phyloP scores from a whole-genome alignment of 2,888 invertebrate genomes.

The Chrysolina oricalcia region DNA sequence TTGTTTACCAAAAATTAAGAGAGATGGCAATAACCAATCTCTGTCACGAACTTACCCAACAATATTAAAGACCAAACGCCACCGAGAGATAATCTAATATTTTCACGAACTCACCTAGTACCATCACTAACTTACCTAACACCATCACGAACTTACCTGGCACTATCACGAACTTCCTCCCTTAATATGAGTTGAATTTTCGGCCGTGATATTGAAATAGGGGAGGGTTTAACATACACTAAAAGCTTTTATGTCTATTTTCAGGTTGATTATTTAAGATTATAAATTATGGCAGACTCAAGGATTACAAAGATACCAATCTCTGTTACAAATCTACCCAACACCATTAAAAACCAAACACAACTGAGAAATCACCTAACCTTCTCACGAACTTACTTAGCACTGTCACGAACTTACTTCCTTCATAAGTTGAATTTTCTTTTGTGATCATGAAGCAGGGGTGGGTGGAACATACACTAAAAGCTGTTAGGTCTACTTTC shows the following conservation, averaged over 20 bases:
- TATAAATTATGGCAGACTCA: slow-evolving; percentile 75
- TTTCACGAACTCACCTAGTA: background rate
- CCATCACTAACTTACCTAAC: background rate
- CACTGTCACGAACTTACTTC: background rate
- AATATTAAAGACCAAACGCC: background rate
- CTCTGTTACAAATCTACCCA: too few species aligned
- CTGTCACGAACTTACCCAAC: background rate
- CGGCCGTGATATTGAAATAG: too few species aligned
- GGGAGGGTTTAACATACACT: too few species aligned
- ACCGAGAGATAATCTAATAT: background rate
- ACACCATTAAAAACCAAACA: too few species aligned
- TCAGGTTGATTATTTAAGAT: slow-evolving; percentile 29
- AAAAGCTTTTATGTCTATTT: background rate
- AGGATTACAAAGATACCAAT: slow-evolving; percentile 74
- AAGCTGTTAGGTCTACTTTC: background rate
- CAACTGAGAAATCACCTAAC: too few species aligned
- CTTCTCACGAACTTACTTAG: too few species aligned
- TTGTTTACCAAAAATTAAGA: too few species aligned
- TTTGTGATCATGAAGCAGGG: too few species aligned
- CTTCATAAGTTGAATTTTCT: too few species aligned
- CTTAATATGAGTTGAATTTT: too few species aligned
- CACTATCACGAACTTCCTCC: background rate
- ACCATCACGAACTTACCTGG: too few species aligned
- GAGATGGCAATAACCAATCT: background rate
- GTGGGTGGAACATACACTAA: too few species aligned